A percentile compares a stretch with the other conserved stretches of the same genome.
Conservation (phyloP, 2,113 vertebrate species). For the Polypterus senegalus region DNA sequence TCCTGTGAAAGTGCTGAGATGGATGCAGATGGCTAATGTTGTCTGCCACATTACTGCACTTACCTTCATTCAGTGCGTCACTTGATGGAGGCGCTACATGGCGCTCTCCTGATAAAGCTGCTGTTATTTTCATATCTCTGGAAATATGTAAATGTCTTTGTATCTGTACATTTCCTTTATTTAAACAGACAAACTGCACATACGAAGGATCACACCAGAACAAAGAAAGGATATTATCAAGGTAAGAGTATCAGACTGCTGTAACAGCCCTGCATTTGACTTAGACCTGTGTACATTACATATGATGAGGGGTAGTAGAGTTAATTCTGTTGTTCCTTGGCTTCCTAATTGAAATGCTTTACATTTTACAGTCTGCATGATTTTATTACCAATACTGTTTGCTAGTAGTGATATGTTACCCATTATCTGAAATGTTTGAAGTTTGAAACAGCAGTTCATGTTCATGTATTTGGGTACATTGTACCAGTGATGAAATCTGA, state of each 20-base stretch:
- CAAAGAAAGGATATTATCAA: slow-evolving; percentile 22
- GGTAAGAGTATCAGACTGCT: slow-evolving; percentile 29
- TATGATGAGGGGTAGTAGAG: not conserved
- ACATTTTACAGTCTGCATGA: not conserved
- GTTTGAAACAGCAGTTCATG: no score
- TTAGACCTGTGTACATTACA: not conserved
- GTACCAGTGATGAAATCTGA: no score
- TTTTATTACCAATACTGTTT: not conserved
- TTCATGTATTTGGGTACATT: no score
- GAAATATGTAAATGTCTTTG: slow-evolving; percentile 39
- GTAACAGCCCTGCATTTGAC: not conserved
- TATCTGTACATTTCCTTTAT: slow-evolving; percentile 27
- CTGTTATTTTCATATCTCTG: slow-evolving; percentile 46
- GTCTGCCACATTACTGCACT: slow-evolving; percentile 25
- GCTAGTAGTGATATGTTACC: no score
- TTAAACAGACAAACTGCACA: slow-evolving; percentile 36
- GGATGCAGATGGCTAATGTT: slow-evolving; percentile 17
- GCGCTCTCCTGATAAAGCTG: slow-evolving; percentile 19
- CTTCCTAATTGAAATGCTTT: not conserved
- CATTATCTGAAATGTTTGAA: no score
- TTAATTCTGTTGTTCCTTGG: not conserved
- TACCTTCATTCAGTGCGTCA: slow-evolving; percentile 17
- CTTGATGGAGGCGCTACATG: slow-evolving; percentile 12
- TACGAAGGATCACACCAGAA: slow-evolving; percentile 9
- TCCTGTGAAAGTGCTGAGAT: slow-evolving; percentile 30